Evolutionary conservation across 2,797 vertebrate species (phyloP), one percentile per base, ranked within the genome.

Genomic region (Sebastes kiyomatsui): DNA sequence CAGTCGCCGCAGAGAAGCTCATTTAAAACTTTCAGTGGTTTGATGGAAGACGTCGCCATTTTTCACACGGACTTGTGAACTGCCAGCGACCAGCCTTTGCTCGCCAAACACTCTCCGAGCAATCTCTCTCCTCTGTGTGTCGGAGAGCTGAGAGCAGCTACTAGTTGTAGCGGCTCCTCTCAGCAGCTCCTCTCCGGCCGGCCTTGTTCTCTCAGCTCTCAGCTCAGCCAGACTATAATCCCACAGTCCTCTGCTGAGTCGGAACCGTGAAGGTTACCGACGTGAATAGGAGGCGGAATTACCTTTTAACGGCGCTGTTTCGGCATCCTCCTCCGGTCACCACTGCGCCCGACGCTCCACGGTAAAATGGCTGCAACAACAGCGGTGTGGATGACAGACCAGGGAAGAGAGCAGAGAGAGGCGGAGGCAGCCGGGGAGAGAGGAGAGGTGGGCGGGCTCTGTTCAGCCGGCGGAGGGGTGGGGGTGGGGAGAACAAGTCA

Each of bases 281-380:
- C 9, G 35, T 6, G 25, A 6, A 23, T 5, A 35, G 6, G 28
- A 72, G 5, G 65, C 11, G 25, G 49, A 64, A 38, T 89, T 93
- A 94, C 93, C 93, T 92, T 89, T 86, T 13, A 89, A 28, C 81
- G 78, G 77, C 6, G 87, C 68, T 73, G 85, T 60, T 77, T 90
- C 77, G 79, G 84, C 90, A 90, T 93, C 88, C 86, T 90, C 86
- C 80, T 90, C 86, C 80, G 60, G 79, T 83, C 55, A 73, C 67
- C 67, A 82, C 85, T 87, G 85, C 18, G 75, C 83, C 83, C 83
- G 92, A 87, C 74, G 86, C 81, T 93, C 82, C 90, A 83, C 88
- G 73, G 88, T 92, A 94, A 94, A 94, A 94, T 94, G 94, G 94
- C 94, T 90, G 94, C 91, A 91, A 89, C 88, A 89, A 91, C 88